Base-by-base conservation (phyloP, 2,113 vertebrate genomes). In the Spheniscus mendiculus region DNA sequence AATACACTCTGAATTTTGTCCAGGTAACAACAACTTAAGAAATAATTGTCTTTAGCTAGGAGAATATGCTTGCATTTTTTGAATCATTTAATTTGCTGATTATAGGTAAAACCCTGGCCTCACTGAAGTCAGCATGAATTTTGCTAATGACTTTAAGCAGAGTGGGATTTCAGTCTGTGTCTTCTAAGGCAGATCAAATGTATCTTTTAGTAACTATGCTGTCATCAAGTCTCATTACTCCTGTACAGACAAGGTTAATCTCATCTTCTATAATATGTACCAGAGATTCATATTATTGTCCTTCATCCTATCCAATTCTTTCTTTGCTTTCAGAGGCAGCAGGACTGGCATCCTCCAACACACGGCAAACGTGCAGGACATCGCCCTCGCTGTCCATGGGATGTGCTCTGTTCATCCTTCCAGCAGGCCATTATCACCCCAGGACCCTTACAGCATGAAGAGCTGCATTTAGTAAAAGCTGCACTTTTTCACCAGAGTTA, bases 321-420 rank as follows among this genome's bases (percentile, higher is more conserved):
- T 22, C 73, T 55, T 38, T 59, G 27, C 56, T 73, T 74, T 42
- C 55, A 15, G 38, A 77, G 40, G 49, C 56, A 72, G 58, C 50
- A 71, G 52, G 32, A 32, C 42, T 23, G 23, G 20, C 23, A 22
- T n/a, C n/a, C 10, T 66, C 16, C 34, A n/a, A 15, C 17, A 32
- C 44, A 11, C 0, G 4, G 32, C 30, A 80, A 23, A 16, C 0
- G 2, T 29, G 14, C 30, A 55, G 50, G 22, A n/a, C 8, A 6
- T 27, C 1, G 0, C 10, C 36, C 29, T 12, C 4, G 15, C 5
- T 36, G 15, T 27, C 59, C 2, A 0, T 20, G 23, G 45, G 30
- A 21, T 49, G 38, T 9, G 25, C 38, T 58, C 29, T 18, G 30
- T 11, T 49, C 62, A 17, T 13, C 38, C 32, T 63, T 79, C 30